These are phyloP conservation scores for Nycticorax nycticorax DNA, from an alignment of 2,113 vertebrate genomes.

Conservation along the genomic window DNA sequence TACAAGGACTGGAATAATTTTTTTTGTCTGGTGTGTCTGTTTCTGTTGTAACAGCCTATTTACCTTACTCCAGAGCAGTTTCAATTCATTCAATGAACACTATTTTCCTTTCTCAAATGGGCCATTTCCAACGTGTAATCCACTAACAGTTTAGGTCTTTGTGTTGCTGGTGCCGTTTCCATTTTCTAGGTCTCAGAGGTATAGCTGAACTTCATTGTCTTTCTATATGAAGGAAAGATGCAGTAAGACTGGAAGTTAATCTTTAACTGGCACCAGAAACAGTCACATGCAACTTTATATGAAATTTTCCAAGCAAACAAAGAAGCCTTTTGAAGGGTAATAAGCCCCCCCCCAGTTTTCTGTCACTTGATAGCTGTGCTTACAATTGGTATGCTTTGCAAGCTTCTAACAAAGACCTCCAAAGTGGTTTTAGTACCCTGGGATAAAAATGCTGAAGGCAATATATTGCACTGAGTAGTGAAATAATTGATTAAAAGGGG, in stretches of 20 bases:
- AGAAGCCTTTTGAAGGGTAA: conserved; percentile 20
- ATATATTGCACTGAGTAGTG: background rate
- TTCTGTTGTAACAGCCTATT: background rate
- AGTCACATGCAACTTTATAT: conserved; percentile 18
- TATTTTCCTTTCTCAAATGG: background rate
- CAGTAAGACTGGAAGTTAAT: conserved; percentile 23
- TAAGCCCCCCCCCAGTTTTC: background rate
- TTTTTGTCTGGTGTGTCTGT: background rate
- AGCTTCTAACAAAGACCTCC: background rate
- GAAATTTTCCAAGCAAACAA: conserved; percentile 16
- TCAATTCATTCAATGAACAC: background rate
- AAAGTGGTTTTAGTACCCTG: background rate
- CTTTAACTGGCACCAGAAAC: background rate
- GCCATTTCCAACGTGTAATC: background rate
- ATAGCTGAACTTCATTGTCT: background rate
- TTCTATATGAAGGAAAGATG: conserved; percentile 20
- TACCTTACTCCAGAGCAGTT: background rate
- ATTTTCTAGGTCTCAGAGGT: background rate
- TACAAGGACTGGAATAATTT: background rate
- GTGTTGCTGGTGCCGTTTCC: background rate
- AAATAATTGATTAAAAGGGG: background rate
- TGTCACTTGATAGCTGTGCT: conserved; percentile 10
- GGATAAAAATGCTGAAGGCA: background rate
- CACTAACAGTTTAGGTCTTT: background rate
- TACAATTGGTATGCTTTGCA: background rate